Evolutionary conservation across 2,888 invertebrate genomes (phyloP).

Genomic region (Diarsia rubi): DNA sequence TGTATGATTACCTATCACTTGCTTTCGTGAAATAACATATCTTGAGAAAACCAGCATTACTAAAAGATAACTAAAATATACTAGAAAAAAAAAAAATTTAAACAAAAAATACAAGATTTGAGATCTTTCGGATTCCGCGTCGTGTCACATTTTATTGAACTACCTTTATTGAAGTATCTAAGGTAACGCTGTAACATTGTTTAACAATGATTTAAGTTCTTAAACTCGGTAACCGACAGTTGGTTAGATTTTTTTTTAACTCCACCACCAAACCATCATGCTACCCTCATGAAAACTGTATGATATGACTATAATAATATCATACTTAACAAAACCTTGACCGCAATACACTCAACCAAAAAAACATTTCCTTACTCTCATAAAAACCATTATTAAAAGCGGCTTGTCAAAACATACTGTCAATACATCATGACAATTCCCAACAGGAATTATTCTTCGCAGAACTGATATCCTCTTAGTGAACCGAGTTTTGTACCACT

Average conservation of each 20-base stretch:
- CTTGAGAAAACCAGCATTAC: too few species aligned
- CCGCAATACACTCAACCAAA: background rate
- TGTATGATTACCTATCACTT: too few species aligned
- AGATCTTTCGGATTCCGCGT: too few species aligned
- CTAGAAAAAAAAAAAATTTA: too few species aligned
- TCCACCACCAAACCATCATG: background rate
- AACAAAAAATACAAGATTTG: too few species aligned
- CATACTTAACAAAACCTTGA: background rate
- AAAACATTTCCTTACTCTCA: constrained; percentile 3
- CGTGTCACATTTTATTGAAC: too few species aligned
- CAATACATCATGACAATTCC: constrained; percentile 68
- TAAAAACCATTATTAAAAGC: constrained; percentile 62
- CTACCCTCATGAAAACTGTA: background rate
- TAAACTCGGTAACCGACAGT: background rate
- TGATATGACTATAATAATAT: too few species aligned
- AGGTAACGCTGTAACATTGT: too few species aligned
- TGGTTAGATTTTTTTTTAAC: background rate
- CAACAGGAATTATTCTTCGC: constrained; percentile 55
- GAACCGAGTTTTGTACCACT: constrained; percentile 73
- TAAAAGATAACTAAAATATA: too few species aligned
- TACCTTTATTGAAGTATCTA: too few species aligned
- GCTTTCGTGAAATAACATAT: too few species aligned
- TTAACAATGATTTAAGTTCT: too few species aligned
- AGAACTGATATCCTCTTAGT: constrained; percentile 68
- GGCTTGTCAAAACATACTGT: constrained; percentile 64